phyloP scores from a whole-genome alignment of 2,888 invertebrate species.

The Yponomeuta evonymella region DNA sequence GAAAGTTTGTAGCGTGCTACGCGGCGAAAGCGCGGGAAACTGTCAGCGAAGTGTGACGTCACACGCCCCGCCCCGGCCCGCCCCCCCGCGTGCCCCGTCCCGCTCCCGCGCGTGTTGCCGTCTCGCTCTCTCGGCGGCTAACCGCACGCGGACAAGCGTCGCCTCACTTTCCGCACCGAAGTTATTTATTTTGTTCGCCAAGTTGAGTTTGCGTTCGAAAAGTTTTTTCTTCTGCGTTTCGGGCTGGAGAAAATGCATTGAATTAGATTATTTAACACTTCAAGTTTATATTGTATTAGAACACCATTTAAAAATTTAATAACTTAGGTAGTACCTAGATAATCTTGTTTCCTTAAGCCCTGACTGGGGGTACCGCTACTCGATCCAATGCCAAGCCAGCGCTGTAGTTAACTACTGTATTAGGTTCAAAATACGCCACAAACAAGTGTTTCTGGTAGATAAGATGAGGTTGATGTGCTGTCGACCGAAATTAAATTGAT shows the following conservation, averaged over 20 bases:
- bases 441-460: no score
- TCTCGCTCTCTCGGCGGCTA: conserved; percentile 51
- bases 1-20: conserved; percentile 1
- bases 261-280: no score
- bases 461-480: no score
- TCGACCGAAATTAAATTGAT: no score
- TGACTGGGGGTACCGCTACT: no score
- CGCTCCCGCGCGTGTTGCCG: conserved; percentile 21
- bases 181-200: conserved; percentile 20
- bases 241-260: background rate
- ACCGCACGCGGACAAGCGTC: conserved; percentile 51
- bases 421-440: background rate
- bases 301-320: no score
- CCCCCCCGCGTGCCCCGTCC: conserved; percentile 29
- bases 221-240: background rate
- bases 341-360: no score
- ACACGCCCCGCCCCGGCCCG: conserved; percentile 47
- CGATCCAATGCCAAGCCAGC: no score
- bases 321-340: no score
- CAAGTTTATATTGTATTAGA: no score
- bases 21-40: conserved; percentile 64
- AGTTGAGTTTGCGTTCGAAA: conserved; percentile 17
- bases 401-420: background rate
- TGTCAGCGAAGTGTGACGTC: conserved; percentile 43
- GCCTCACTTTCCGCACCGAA: conserved; percentile 11